Percentiles rank a stretch among this genome's conserved stretches.
These are phyloP conservation scores for Lathronympha strigana DNA, from an alignment of 2,888 invertebrate genomes.

Conservation along the genomic window DNA sequence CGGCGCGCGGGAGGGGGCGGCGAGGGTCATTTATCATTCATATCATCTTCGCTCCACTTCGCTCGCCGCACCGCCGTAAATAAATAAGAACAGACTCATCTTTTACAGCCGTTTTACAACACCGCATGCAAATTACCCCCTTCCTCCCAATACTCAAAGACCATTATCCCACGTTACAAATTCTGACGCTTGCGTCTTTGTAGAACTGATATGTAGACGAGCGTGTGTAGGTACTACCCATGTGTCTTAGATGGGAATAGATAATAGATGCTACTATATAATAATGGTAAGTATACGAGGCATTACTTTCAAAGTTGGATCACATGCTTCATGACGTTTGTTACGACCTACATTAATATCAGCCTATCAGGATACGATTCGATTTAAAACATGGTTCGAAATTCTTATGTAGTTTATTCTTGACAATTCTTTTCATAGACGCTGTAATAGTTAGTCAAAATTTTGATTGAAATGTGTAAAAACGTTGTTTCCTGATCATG, in stretches of 20 bases:
- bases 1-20: constrained; percentile 50
- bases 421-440: background rate
- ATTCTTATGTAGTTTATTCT: too few relatives aligned
- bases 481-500: too few relatives aligned
- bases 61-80: constrained; percentile 84
- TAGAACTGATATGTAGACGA: constrained; percentile 55
- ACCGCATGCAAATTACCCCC: constrained; percentile 53
- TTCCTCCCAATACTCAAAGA: constrained; percentile 49
- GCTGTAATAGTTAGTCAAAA: background rate
- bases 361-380: constrained; percentile 40
- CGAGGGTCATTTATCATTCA: constrained; percentile 84
- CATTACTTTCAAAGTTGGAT: constrained; percentile 58
- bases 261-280: constrained; percentile 62
- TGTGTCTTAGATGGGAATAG: constrained; percentile 76
- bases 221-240: constrained; percentile 74
- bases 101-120: constrained; percentile 74
- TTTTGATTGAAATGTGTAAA: too few relatives aligned
- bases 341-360: constrained; percentile 49
- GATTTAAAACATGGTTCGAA: constrained; percentile 3
- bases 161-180: constrained; percentile 45
- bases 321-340: constrained; percentile 61
- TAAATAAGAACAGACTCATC: constrained; percentile 85
- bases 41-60: constrained; percentile 85
- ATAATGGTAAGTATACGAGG: constrained; percentile 51
- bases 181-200: constrained; percentile 52